Evolutionary conservation across 2,888 invertebrate genomes (phyloP).

Genomic region (Tribolium freemani): DNA sequence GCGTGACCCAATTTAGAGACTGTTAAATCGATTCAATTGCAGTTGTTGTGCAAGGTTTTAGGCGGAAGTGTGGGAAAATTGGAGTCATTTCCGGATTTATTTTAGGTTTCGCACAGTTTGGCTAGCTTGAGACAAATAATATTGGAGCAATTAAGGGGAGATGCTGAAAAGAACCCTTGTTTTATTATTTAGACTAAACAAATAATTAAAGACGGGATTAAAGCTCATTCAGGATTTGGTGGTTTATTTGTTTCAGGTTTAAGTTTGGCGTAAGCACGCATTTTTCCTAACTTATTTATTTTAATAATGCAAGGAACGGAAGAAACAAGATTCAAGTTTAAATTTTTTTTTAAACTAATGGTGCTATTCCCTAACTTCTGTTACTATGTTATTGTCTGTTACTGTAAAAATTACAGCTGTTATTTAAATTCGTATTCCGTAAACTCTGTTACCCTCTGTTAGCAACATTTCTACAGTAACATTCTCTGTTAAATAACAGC

Average conservation of each 20-base stretch:
- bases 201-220: not conserved
- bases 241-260: not conserved
- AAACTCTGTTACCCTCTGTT: no score
- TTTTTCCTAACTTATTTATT: not conserved
- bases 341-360: no score
- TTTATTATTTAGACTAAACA: slow-evolving; percentile 17
- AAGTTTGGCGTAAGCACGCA: not conserved
- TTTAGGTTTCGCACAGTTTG: not conserved
- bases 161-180: not conserved
- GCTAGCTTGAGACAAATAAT: not conserved
- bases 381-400: no score
- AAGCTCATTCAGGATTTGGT: not conserved
- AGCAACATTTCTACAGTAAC: no score
- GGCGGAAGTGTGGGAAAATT: slow-evolving; percentile 23
- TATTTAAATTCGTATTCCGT: no score
- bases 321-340: no score
- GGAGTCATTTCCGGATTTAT: slow-evolving; percentile 3
- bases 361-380: no score
- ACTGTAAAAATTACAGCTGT: no score
- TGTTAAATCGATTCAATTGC: slow-evolving; percentile 1
- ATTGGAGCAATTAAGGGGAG: slow-evolving; percentile 1
- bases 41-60: slow-evolving; percentile 1
- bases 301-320: not conserved
- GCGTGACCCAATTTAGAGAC: not conserved
- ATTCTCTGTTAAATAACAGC: no score